A percentile compares a stretch with the other conserved stretches of the same genome.
Evolutionary conservation across 2,797 vertebrate genomes (phyloP).

Genomic region (Mallotus villosus): DNA sequence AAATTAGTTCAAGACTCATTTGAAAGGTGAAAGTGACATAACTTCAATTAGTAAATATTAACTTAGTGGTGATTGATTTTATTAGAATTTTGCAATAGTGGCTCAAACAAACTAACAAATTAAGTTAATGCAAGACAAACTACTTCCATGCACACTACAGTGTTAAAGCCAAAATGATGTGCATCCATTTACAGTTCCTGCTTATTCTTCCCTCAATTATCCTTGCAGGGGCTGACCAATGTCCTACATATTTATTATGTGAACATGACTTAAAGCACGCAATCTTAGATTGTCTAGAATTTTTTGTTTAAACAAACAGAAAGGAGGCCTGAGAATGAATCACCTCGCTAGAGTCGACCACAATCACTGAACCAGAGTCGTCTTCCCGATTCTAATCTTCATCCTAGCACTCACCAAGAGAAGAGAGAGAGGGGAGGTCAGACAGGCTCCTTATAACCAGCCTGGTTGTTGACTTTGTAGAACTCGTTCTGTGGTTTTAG

Average conservation of each 20-base stretch:
- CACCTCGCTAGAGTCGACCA: background rate
- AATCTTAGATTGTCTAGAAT: slow-evolving; percentile 42
- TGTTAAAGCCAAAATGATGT: slow-evolving; percentile 23
- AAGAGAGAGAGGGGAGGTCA: background rate
- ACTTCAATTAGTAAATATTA: slow-evolving; percentile 41
- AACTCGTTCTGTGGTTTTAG: slow-evolving; percentile 29
- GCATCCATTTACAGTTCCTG: slow-evolving; percentile 6
- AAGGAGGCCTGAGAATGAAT: background rate
- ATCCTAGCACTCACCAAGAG: background rate
- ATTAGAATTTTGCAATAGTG: slow-evolving; percentile 35
- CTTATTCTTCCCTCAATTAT: slow-evolving; percentile 45
- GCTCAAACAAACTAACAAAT: slow-evolving; percentile 54
- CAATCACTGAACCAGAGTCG: slow-evolving; percentile 13
- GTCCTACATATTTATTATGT: slow-evolving; percentile 33
- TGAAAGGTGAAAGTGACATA: slow-evolving; percentile 44
- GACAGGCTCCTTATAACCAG: slow-evolving; percentile 1
- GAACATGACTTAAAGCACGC: slow-evolving; percentile 26
- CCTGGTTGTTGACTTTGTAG: slow-evolving; percentile 40
- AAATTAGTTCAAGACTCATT: slow-evolving; percentile 42
- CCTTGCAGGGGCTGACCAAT: slow-evolving; percentile 51
- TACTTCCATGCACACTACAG: slow-evolving; percentile 27
- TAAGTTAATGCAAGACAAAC: background rate
- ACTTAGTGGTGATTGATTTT: slow-evolving; percentile 44
- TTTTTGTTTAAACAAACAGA: background rate
- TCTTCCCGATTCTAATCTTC: slow-evolving; percentile 21